Conservation (phyloP, 2,113 vertebrate species). For the Physeter macrocephalus region DNA sequence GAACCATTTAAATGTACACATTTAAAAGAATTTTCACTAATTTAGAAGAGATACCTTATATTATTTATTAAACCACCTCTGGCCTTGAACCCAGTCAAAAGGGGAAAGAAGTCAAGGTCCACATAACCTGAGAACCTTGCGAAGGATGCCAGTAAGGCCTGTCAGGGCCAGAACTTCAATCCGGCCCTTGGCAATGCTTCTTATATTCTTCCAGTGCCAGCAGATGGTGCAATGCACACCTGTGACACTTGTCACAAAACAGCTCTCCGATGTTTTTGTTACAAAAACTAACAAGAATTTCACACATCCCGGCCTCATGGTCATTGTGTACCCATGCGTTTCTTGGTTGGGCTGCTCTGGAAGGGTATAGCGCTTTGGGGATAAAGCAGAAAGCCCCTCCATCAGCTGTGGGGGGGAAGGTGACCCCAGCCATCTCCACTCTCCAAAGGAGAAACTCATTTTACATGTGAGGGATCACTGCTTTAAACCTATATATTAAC, state of each 20-base stretch:
- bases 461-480: background rate
- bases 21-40: background rate
- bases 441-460: background rate
- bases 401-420: background rate
- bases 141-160: background rate
- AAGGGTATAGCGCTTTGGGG: background rate
- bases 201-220: conserved; percentile 27
- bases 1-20: background rate
- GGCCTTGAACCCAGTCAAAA: background rate
- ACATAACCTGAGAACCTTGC: background rate
- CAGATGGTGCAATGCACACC: conserved; percentile 68
- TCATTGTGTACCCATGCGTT: fast-evolving
- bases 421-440: background rate
- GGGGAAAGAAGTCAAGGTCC: background rate
- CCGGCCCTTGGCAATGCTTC: background rate
- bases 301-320: background rate
- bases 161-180: background rate
- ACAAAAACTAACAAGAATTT: background rate
- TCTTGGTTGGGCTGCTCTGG: background rate
- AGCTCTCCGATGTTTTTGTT: conserved; percentile 40
- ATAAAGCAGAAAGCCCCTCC: background rate
- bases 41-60: background rate
- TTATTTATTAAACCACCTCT: background rate
- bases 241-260: conserved; percentile 49
- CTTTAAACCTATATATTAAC: background rate